A percentile compares a stretch with the other conserved stretches of the same genome.
These are phyloP conservation scores for Aspidoscelis tigris DNA, from an alignment of 2,113 vertebrate genomes.

Conservation along the genomic window DNA sequence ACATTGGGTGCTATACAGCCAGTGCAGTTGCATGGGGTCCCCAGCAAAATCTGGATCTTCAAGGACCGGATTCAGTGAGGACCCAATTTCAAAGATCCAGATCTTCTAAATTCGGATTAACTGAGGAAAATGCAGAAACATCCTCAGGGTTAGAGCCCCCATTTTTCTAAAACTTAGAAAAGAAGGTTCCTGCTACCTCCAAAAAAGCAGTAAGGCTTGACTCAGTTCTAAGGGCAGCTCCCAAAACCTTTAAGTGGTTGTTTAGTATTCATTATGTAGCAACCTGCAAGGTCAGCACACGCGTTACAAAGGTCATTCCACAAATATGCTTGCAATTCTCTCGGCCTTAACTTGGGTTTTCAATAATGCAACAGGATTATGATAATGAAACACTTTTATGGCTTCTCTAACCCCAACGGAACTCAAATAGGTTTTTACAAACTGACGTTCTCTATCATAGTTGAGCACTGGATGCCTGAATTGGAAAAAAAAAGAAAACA, in stretches of 20 bases:
- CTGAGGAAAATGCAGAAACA: too few relatives aligned
- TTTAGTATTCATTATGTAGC: conserved; percentile 58
- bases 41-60: too few relatives aligned
- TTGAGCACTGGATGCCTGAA: conserved; percentile 16
- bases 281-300: conserved; percentile 46
- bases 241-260: conserved; percentile 40
- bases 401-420: conserved; percentile 61
- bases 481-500: not conserved
- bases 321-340: conserved; percentile 60
- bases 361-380: conserved; percentile 58
- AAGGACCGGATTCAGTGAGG: too few relatives aligned
- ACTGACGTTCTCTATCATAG: conserved; percentile 50
- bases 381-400: conserved; percentile 68
- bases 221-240: conserved; percentile 29
- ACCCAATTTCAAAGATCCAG: too few relatives aligned
- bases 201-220: conserved; percentile 32
- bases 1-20: too few relatives aligned
- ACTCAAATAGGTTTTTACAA: conserved; percentile 60
- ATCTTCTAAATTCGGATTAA: too few relatives aligned
- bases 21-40: too few relatives aligned
- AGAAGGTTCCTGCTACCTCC: conserved; percentile 42
- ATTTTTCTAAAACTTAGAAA: not conserved
- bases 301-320: conserved; percentile 67
- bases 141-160: too few relatives aligned
- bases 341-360: conserved; percentile 49